Conservation (phyloP, 2,888 invertebrate species). For the Cheilosia urbana region DNA sequence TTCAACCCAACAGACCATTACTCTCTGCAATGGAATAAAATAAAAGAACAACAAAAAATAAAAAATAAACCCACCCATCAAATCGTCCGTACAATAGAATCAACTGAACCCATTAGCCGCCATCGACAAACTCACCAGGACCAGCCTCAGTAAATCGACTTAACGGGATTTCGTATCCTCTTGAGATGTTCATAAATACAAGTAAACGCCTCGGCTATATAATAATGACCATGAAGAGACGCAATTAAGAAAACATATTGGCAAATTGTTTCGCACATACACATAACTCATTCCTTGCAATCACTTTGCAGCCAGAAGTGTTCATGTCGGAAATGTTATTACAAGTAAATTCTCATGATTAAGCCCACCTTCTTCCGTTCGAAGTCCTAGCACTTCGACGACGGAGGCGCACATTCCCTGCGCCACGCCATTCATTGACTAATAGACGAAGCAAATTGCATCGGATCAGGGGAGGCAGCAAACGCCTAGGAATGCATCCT, state of each 20-base stretch:
- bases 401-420: conserved; percentile 9
- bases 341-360: conserved; percentile 73
- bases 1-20: conserved; percentile 16
- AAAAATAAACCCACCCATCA: conserved; percentile 1
- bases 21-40: conserved; percentile 26
- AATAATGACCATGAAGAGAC: conserved; percentile 69
- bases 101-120: conserved; percentile 43
- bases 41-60: conserved; percentile 22
- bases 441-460: conserved; percentile 71
- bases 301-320: conserved; percentile 70
- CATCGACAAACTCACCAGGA: conserved; percentile 2
- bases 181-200: conserved; percentile 52
- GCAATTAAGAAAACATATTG: conserved; percentile 75
- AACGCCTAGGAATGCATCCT: conserved; percentile 29
- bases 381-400: conserved; percentile 4
- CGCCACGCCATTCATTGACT: conserved; percentile 52
- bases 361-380: conserved; percentile 63
- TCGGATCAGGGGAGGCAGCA: conserved; percentile 26
- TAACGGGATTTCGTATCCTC: conserved; percentile 44
- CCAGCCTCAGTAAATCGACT: conserved; percentile 9
- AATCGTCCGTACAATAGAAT: conserved; percentile 51
- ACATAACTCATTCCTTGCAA: conserved; percentile 67
- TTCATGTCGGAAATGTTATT: conserved; percentile 75
- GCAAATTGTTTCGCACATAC: conserved; percentile 70
- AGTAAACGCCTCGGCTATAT: conserved; percentile 45